phyloP scores from a whole-genome alignment of 2,888 invertebrate species.

The Amiota minor region DNA sequence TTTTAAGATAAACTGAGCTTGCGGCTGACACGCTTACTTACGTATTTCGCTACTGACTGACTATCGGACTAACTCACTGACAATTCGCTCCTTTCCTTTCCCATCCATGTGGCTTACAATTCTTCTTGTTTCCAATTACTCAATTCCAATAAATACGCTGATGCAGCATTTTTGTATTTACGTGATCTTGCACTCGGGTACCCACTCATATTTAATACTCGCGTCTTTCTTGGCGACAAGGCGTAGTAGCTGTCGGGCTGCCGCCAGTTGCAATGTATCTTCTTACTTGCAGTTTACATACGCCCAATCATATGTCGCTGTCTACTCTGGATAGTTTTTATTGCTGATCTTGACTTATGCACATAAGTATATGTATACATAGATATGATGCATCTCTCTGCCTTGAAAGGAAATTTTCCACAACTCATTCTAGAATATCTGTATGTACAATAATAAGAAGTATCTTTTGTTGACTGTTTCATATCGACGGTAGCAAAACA shows the following conservation, averaged over 20 bases:
- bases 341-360: conserved; percentile 17
- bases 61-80: neutral
- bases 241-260: neutral
- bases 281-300: neutral
- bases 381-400: neutral
- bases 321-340: conserved; percentile 11
- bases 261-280: conserved; percentile 2
- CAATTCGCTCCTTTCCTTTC: neutral
- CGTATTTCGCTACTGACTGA: conserved; percentile 29
- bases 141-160: neutral
- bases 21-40: conserved; percentile 27
- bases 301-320: conserved; percentile 9
- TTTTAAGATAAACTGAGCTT: conserved; percentile 33
- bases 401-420: conserved; percentile 24
- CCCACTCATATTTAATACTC: neutral
- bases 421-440: conserved; percentile 28
- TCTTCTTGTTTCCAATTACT: neutral
- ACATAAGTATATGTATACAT: neutral
- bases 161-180: conserved; percentile 2
- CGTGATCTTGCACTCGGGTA: neutral
- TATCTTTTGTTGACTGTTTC: conserved; percentile 28
- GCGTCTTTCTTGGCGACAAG: neutral
- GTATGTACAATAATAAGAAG: neutral
- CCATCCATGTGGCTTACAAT: no score
- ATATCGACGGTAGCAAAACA: neutral